Percentiles rank a stretch among this genome's conserved stretches.
These are phyloP conservation scores for Mus caroli DNA, from an alignment of 2,797 vertebrate species.

Conservation along the genomic window DNA sequence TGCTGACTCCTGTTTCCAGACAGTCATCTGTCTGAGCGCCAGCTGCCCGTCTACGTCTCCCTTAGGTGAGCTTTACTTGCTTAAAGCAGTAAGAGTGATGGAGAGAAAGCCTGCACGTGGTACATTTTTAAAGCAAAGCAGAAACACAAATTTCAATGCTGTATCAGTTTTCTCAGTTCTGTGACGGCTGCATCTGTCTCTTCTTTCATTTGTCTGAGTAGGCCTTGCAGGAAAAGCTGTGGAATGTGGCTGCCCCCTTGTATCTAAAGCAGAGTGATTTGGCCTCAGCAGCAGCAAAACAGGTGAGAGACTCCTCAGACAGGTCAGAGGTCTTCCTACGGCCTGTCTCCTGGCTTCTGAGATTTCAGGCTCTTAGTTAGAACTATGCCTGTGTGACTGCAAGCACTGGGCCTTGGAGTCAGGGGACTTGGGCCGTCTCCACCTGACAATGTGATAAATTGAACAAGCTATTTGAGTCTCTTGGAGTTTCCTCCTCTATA, in stretches of 20 bases:
- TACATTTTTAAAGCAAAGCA: constrained; percentile 57
- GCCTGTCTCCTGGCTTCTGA: background rate
- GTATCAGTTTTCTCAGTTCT: background rate
- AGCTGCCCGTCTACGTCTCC: background rate
- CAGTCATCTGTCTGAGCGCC: background rate
- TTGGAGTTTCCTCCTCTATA: constrained; percentile 22
- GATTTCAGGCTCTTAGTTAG: background rate
- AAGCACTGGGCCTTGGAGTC: background rate
- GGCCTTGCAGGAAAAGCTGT: constrained; percentile 98
- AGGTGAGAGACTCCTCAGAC: constrained; percentile 88
- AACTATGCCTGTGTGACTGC: background rate
- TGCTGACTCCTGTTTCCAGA: background rate
- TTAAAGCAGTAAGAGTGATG: background rate
- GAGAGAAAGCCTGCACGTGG: background rate
- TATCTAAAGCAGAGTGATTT: constrained; percentile 96
- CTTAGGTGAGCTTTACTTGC: background rate
- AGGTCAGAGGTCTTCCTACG: background rate
- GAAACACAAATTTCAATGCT: constrained; percentile 21
- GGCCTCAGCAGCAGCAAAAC: constrained; percentile 94
- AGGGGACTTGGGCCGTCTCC: background rate
- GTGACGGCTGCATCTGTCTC: background rate
- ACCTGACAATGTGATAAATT: background rate
- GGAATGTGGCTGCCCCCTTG: constrained; percentile 96
- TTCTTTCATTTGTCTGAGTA: constrained; percentile 75
- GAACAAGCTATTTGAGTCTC: constrained; percentile 23